Conservation (phyloP, 1,140 invertebrate species). For the Pectinophora gossypiella region DNA sequence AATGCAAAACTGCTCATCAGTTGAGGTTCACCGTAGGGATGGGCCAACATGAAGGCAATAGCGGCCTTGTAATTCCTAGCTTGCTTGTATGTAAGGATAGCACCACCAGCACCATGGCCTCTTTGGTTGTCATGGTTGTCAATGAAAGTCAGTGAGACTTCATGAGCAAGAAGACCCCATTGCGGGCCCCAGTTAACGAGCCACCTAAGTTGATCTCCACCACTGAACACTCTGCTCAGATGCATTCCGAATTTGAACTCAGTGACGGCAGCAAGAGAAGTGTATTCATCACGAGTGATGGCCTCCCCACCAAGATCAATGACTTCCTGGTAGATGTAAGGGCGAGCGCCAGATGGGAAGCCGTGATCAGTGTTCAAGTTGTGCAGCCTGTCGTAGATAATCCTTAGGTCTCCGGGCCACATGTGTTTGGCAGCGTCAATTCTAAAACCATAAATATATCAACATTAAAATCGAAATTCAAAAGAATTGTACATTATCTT, state of each 20-base stretch:
- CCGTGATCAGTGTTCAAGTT: slow-evolving; percentile 78
- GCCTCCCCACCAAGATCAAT: slow-evolving; percentile 85
- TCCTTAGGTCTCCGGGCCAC: slow-evolving; percentile 83
- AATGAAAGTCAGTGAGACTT: slow-evolving; percentile 78
- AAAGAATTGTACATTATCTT: too few relatives aligned
- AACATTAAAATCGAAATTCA: too few relatives aligned
- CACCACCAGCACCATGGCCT: slow-evolving; percentile 77
- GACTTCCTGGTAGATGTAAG: slow-evolving; percentile 89
- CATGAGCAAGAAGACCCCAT: slow-evolving; percentile 76
- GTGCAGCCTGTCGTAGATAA: slow-evolving; percentile 78
- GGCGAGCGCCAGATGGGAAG: slow-evolving; percentile 76
- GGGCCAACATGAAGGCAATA: slow-evolving; percentile 87
- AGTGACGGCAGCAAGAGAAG: slow-evolving; percentile 80
- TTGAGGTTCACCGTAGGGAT: slow-evolving; percentile 85
- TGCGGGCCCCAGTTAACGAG: slow-evolving; percentile 71
- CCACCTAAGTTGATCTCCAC: slow-evolving; percentile 60
- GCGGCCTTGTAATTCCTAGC: slow-evolving; percentile 79
- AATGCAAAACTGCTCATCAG: slow-evolving; percentile 89
- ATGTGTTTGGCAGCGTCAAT: slow-evolving; percentile 88
- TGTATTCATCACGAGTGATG: slow-evolving; percentile 81
- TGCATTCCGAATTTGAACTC: slow-evolving; percentile 79
- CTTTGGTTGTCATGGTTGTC: slow-evolving; percentile 80
- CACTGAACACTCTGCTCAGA: slow-evolving; percentile 61
- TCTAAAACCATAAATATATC: slow-evolving; percentile 37
- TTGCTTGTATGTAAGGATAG: slow-evolving; percentile 78